Evolutionary conservation across 1,140 invertebrate species (phyloP).

Genomic region (Scaptomyza montana): DNA sequence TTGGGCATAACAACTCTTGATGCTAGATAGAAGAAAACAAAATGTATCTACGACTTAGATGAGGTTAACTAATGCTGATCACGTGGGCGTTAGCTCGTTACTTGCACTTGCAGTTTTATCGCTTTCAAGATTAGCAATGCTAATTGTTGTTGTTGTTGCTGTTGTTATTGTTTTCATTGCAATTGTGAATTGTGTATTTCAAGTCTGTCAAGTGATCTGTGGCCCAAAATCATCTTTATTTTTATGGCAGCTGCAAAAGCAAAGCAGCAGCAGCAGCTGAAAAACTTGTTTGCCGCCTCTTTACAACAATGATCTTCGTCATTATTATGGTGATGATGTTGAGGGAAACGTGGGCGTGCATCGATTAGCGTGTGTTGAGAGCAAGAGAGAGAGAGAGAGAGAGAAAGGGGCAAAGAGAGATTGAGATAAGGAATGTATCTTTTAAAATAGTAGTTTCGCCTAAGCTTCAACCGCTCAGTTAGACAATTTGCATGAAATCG

Average conservation of each 20-base stretch:
- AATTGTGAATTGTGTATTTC: slow-evolving; percentile 34
- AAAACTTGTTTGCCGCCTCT: slow-evolving; percentile 59
- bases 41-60: neutral
- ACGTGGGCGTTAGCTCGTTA: slow-evolving; percentile 57
- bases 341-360: slow-evolving; percentile 70
- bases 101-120: slow-evolving; percentile 46
- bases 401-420: too few relatives aligned
- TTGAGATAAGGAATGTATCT: slow-evolving; percentile 31
- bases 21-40: slow-evolving; percentile 11
- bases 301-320: slow-evolving; percentile 26
- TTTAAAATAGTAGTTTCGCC: slow-evolving; percentile 51
- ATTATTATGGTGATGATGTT: slow-evolving; percentile 26
- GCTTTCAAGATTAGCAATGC: slow-evolving; percentile 68
- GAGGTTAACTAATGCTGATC: slow-evolving; percentile 13
- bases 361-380: slow-evolving; percentile 60
- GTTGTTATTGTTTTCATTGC: slow-evolving; percentile 16
- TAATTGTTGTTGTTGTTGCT: slow-evolving; percentile 55
- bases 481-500: slow-evolving; percentile 44
- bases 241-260: slow-evolving; percentile 53
- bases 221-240: slow-evolving; percentile 70
- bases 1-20: slow-evolving; percentile 21
- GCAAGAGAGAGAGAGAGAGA: too few relatives aligned
- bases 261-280: slow-evolving; percentile 27
- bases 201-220: slow-evolving; percentile 61
- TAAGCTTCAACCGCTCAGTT: slow-evolving; percentile 4